These are phyloP conservation scores for Eupithecia insigniata DNA, from an alignment of 2,888 invertebrate species.

Conservation along the genomic window DNA sequence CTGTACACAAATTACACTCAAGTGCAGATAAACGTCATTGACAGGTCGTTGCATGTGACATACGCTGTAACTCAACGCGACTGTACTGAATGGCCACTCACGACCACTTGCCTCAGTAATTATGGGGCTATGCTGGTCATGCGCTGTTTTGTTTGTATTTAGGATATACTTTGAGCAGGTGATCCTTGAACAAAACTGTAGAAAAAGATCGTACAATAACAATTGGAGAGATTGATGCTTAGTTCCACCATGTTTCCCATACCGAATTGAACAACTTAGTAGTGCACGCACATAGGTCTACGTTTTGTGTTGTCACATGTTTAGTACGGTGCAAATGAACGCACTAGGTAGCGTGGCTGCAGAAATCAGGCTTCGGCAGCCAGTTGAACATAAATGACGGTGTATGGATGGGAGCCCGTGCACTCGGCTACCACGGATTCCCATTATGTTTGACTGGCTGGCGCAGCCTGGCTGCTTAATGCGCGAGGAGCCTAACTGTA, in stretches of 20 bases:
- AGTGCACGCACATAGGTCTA: too few species aligned
- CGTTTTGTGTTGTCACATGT: too few species aligned
- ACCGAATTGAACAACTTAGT: too few species aligned
- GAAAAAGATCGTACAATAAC: neutral
- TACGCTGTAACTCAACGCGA: constrained; percentile 30
- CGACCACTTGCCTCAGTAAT: constrained; percentile 45
- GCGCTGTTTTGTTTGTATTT: constrained; percentile 27
- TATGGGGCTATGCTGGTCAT: constrained; percentile 10
- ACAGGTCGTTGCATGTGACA: constrained; percentile 35
- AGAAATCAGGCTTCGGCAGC: too few species aligned
- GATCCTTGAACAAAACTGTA: neutral
- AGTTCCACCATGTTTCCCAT: neutral
- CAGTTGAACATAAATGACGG: too few species aligned
- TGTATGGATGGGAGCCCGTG: too few species aligned
- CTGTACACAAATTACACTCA: constrained; percentile 33
- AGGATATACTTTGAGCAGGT: neutral
- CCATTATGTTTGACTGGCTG: too few species aligned
- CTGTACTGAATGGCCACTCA: constrained; percentile 55
- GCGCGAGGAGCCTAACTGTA: too few species aligned
- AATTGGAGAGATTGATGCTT: neutral
- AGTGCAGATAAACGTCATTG: constrained; percentile 37
- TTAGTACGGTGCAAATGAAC: too few species aligned
- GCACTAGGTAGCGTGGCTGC: too few species aligned
- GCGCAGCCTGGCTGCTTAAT: too few species aligned
- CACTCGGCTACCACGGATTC: too few species aligned